A percentile compares a stretch with the other conserved stretches of the same genome.
These are phyloP conservation scores for Drosophila parvula DNA, from an alignment of 1,140 invertebrate genomes.

Conservation along the genomic window DNA sequence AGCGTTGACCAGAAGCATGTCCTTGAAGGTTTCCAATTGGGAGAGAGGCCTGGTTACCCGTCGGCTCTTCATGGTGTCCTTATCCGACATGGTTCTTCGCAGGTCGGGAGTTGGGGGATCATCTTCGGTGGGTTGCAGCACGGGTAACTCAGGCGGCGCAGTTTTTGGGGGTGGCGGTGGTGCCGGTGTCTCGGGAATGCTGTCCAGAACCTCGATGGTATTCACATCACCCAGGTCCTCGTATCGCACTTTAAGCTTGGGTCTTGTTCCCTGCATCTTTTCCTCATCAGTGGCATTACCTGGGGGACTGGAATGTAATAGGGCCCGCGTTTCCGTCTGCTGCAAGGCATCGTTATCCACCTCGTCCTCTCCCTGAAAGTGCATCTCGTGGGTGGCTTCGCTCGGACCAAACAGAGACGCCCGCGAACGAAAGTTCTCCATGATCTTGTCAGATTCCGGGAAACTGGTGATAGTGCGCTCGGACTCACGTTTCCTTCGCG, in stretches of 20 bases:
- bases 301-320: constrained; percentile 50
- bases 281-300: constrained; percentile 76
- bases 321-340: constrained; percentile 45
- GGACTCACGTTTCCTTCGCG: constrained; percentile 64
- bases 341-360: constrained; percentile 74
- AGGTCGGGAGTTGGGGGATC: constrained; percentile 49
- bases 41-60: constrained; percentile 60
- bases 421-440: constrained; percentile 69
- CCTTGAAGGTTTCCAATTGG: constrained; percentile 75
- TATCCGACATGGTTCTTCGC: constrained; percentile 64
- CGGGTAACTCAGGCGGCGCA: constrained; percentile 52
- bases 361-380: constrained; percentile 60
- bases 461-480: constrained; percentile 72
- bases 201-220: constrained; percentile 68
- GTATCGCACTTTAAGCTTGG: constrained; percentile 42
- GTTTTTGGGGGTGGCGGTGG: constrained; percentile 62
- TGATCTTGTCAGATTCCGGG: constrained; percentile 78
- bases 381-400: constrained; percentile 45
- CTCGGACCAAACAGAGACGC: background rate
- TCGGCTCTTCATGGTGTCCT: constrained; percentile 39
- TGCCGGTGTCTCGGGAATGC: constrained; percentile 69
- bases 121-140: constrained; percentile 30
- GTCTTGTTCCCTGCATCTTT: constrained; percentile 52
- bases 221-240: constrained; percentile 43
- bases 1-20: constrained; percentile 81